These are phyloP conservation scores for Nasalis larvatus DNA, from an alignment of 2,113 vertebrate species.

Conservation along the genomic window DNA sequence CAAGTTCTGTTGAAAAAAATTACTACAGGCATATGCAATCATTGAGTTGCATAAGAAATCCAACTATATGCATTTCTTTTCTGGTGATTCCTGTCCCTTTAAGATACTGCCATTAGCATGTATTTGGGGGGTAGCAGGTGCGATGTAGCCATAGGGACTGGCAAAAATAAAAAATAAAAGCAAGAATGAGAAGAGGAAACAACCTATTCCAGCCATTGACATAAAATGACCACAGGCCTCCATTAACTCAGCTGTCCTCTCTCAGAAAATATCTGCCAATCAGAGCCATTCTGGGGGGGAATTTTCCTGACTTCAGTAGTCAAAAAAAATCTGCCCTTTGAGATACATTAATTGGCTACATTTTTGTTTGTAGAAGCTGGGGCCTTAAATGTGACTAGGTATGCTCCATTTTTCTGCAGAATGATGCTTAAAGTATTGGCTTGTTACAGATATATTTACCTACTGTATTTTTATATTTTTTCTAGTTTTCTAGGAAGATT, in stretches of 20 bases:
- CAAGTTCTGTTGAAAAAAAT: constrained; percentile 48
- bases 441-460: background rate
- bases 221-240: constrained; percentile 73
- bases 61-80: background rate
- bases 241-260: constrained; percentile 72
- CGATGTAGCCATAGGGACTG: constrained; percentile 51
- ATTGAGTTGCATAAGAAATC: background rate
- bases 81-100: constrained; percentile 47
- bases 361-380: constrained; percentile 37
- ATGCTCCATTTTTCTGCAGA: background rate
- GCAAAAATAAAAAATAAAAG: background rate
- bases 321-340: constrained; percentile 62
- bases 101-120: constrained; percentile 49
- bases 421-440: background rate
- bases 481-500: constrained; percentile 17
- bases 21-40: background rate
- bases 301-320: constrained; percentile 45
- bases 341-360: constrained; percentile 59
- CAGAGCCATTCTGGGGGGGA: constrained; percentile 35
- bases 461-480: background rate
- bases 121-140: constrained; percentile 57
- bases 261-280: constrained; percentile 76
- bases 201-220: constrained; percentile 69
- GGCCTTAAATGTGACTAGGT: constrained; percentile 21
- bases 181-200: background rate